A percentile compares a stretch with the other conserved stretches of the same genome.
phyloP scores from a whole-genome alignment of 2,113 vertebrate genomes.

The Hippoglossus stenolepis region DNA sequence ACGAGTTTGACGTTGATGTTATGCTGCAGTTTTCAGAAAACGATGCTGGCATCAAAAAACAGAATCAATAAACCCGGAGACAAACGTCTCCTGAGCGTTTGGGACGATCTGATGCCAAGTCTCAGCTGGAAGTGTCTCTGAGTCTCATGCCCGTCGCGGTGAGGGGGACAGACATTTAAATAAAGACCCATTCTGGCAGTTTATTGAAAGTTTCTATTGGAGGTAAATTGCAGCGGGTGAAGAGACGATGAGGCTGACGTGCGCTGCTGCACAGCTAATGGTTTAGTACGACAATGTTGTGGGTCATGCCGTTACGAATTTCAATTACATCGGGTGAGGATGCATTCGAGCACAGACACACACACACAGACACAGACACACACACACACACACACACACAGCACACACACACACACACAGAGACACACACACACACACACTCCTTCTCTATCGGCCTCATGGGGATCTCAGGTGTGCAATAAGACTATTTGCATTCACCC shows the following conservation, averaged over 20 bases:
- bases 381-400: constrained; percentile 14
- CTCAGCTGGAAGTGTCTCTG: no score
- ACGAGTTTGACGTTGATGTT: no score
- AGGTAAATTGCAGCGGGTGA: neutral
- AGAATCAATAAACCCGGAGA: no score
- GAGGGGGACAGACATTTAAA: no score
- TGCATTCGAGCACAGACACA: neutral
- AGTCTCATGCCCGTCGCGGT: no score
- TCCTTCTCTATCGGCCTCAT: neutral
- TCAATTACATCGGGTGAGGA: constrained; percentile 54
- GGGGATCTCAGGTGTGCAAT: constrained; percentile 51
- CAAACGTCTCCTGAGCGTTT: no score
- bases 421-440: constrained; percentile 17
- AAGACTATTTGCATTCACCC: constrained; percentile 36
- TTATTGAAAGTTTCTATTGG: no score
- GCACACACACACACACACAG: constrained; percentile 14
- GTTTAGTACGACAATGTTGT: constrained; percentile 14
- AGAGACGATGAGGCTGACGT: constrained; percentile 8
- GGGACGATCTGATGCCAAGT: no score
- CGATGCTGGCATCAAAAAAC: no score
- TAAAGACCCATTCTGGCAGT: no score
- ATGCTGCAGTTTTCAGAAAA: no score
- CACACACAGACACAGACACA: constrained; percentile 24
- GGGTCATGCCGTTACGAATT: constrained; percentile 51
- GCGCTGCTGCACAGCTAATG: constrained; percentile 38